These are phyloP conservation scores for Heliconius charithonia DNA, from an alignment of 2,888 invertebrate genomes.

Conservation along the genomic window DNA sequence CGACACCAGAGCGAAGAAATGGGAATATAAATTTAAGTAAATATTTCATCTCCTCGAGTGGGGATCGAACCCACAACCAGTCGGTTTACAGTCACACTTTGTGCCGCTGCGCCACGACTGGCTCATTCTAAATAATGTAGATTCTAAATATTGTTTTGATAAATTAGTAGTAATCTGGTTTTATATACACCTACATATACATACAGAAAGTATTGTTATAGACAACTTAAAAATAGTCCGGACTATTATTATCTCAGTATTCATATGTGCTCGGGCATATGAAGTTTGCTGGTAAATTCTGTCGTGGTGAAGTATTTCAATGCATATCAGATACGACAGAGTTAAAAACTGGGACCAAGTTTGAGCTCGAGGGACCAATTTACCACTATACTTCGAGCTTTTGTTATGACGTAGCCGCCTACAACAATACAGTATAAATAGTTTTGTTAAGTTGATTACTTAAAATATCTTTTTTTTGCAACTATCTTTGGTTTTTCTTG, in stretches of 20 bases:
- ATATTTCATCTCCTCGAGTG: no score
- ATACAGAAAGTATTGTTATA: no score
- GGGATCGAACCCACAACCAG: no score
- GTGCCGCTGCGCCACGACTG: no score
- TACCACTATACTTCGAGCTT: constrained; percentile 33
- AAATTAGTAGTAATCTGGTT: no score
- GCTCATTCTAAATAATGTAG: no score
- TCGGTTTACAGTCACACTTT: no score
- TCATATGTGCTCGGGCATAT: constrained; percentile 31
- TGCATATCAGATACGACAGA: constrained; percentile 43
- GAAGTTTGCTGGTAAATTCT: constrained; percentile 25
- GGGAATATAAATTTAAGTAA: no score
- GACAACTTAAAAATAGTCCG: background rate
- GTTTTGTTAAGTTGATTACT: background rate
- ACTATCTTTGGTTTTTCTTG: no score
- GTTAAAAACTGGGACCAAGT: constrained; percentile 42
- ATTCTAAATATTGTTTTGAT: no score
- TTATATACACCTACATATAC: no score
- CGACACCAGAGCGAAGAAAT: no score
- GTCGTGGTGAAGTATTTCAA: constrained; percentile 34
- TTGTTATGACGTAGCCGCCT: constrained; percentile 5
- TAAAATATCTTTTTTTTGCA: background rate
- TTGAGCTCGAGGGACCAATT: constrained; percentile 37
- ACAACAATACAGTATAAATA: background rate
- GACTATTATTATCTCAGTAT: constrained; percentile 31